Conservation (phyloP, 2,797 vertebrate species). For the Pangasius mekongensis region DNA sequence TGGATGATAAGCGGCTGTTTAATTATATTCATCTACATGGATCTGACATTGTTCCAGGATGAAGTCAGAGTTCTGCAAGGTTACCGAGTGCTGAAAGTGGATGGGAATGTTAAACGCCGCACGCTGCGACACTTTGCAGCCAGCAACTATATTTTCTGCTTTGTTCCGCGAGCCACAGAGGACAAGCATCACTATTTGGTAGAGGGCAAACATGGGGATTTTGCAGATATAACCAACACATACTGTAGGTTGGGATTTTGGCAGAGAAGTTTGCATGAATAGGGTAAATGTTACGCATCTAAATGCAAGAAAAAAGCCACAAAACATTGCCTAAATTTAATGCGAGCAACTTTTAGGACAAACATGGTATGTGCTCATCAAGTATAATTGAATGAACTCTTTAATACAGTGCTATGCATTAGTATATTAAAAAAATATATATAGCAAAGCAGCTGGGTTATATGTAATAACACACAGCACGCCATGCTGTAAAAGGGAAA, state of each 20-base stretch:
- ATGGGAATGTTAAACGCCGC: conserved; percentile 57
- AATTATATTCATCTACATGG: conserved; percentile 88
- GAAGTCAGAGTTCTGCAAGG: conserved; percentile 81
- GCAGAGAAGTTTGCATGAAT: background rate
- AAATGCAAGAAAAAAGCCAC: background rate
- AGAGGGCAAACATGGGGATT: conserved; percentile 51
- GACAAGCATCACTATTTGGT: conserved; percentile 51
- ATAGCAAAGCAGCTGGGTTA: background rate
- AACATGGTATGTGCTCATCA: background rate
- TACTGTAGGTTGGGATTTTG: background rate
- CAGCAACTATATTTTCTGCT: conserved; percentile 62
- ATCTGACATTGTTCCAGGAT: conserved; percentile 84
- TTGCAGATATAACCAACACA: conserved; percentile 31
- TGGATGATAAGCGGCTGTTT: conserved; percentile 84
- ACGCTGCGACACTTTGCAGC: conserved; percentile 56
- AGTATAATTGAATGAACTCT: background rate
- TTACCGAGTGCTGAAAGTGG: conserved; percentile 68
- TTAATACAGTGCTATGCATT: background rate
- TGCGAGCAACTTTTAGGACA: background rate
- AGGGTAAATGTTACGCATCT: background rate
- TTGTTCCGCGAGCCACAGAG: conserved; percentile 57
- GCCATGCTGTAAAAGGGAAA: conserved; percentile 15
- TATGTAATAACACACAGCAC: background rate
- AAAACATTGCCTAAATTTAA: background rate
- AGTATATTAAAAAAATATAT: background rate